Evolutionary conservation across 2,113 vertebrate genomes (phyloP), one percentile per base, ranked within the genome.

Genomic region (Gallinago undulata): DNA sequence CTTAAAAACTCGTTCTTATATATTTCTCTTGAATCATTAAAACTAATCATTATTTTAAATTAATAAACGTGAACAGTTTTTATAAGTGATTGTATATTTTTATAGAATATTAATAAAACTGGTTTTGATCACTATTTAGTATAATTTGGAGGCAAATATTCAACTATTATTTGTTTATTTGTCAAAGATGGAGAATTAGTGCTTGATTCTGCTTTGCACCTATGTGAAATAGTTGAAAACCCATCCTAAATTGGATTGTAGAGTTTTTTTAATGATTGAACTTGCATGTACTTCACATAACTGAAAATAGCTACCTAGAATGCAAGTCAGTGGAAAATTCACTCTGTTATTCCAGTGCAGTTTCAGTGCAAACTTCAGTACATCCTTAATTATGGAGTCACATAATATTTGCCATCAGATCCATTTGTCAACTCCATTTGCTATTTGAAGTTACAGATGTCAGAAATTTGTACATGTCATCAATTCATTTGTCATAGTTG

Each of bases 371-470:
- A 95, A 96, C 79, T 86, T 81, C 64, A 87, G 75, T 67, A 90
- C 55, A 81, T 39, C 66, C 73, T 62, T 96, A 95, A 96, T 97
- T 96, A 90, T 16, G 27, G 88, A 95, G 92, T 96, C 95, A 96
- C 88, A 90, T 93, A 94, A 95, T 89, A 90, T 96, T 97, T 96
- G 88, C 88, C 90, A 67, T 96, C 83, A 84, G 68, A 90, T 72
- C 80, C 43, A 21, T 96, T 93, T 97, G 96, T 95, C 96, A 97
- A 75, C 90, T 96, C 88, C 93, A 93, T 95, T 97, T 93, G 92
- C 66, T 80, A 37, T 89, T 88, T 4, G 0, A 62, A 95, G 90
- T 92, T 96, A 77, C 83, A 94, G 64, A 95, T 87, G 96, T 96
- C 96, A 97, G 75, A 77, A 94, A 81, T 95, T 94, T 64, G 90